Percentiles rank a stretch among this genome's conserved stretches.
Conservation (phyloP, 2,113 vertebrate genomes). For the Ptilonorhynchus violaceus region DNA sequence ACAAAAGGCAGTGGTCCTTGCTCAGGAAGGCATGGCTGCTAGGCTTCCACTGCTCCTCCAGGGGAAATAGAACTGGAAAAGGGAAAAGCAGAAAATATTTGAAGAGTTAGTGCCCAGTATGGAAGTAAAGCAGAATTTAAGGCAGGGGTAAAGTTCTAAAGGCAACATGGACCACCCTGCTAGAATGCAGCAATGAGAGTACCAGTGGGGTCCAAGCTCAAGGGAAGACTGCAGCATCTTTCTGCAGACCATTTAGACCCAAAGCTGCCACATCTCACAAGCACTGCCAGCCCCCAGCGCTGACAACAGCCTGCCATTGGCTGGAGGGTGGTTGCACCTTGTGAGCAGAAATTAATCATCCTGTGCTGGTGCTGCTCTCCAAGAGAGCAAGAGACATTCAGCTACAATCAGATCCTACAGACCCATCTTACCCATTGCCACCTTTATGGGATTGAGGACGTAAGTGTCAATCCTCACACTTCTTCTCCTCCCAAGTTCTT, state of each 20-base stretch:
- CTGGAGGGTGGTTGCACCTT: not conserved
- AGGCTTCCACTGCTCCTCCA: not conserved
- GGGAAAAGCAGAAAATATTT: not conserved
- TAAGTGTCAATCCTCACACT: not conserved
- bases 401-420: not conserved
- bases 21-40: not conserved
- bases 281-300: not conserved
- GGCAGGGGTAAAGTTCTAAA: not conserved
- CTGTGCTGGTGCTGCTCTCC: not conserved
- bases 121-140: not conserved
- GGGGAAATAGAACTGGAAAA: not conserved
- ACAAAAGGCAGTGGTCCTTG: not conserved
- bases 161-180: not conserved
- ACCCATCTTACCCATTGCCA: not conserved
- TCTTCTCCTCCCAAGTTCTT: not conserved
- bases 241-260: not conserved
- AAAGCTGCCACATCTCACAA: not conserved
- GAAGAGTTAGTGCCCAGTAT: not conserved
- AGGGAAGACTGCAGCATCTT: not conserved
- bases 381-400: not conserved
- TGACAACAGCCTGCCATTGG: not conserved
- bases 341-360: not conserved
- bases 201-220: not conserved
- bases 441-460: not conserved
- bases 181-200: not conserved